Percentiles rank a stretch among this genome's conserved stretches.
phyloP scores from a whole-genome alignment of 2,797 vertebrate species.

The Lutjanus campechanus region DNA sequence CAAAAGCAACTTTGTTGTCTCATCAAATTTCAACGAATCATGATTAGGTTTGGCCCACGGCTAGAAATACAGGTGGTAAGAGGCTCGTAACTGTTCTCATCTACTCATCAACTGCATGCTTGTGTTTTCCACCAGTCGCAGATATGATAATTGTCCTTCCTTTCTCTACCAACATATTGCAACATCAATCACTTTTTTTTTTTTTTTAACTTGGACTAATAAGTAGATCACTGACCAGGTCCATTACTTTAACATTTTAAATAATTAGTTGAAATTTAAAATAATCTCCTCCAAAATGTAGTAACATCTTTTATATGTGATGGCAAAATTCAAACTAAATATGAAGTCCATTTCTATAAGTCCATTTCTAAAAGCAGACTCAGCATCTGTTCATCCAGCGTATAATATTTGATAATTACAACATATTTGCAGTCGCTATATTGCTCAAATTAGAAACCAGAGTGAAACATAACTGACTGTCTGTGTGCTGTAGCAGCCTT shows the following conservation, averaged over 20 bases:
- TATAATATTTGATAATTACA: background rate
- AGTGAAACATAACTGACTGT: slow-evolving; percentile 3
- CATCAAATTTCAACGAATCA: background rate
- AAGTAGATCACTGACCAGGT: background rate
- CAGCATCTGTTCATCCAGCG: background rate
- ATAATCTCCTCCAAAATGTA: background rate
- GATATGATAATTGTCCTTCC: background rate
- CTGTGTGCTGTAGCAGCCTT: background rate
- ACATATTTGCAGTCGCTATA: background rate
- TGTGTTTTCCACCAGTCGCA: background rate
- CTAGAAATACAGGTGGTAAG: background rate
- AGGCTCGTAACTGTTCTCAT: background rate
- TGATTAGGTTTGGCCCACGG: background rate
- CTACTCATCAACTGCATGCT: background rate
- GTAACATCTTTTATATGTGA: background rate
- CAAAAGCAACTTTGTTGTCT: slow-evolving; percentile 5
- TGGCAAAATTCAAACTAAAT: background rate
- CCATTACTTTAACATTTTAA: background rate
- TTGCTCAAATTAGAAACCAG: background rate
- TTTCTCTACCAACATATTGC: background rate
- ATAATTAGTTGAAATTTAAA: background rate
- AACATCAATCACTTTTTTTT: background rate
- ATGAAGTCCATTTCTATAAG: background rate
- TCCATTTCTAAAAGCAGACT: background rate
- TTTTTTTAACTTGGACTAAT: background rate